Evolutionary conservation across 2,888 invertebrate genomes (phyloP).

Genomic region (Drosophila nr. medialis): DNA sequence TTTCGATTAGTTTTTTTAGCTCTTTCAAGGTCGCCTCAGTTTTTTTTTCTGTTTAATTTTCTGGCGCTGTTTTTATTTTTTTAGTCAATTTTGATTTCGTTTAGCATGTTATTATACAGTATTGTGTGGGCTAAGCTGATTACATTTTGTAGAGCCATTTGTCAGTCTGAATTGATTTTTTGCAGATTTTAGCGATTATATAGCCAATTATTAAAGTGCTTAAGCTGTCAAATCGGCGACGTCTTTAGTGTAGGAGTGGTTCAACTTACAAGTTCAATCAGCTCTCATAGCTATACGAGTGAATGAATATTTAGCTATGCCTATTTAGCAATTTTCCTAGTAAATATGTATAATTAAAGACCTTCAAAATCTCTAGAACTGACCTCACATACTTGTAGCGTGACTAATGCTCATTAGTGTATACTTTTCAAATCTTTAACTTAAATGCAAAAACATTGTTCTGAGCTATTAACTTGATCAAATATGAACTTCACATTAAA

Average conservation of each 20-base stretch:
- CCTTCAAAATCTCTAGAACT: conserved; percentile 14
- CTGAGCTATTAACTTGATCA: not conserved
- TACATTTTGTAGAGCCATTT: conserved; percentile 30
- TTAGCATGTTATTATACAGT: conserved; percentile 47
- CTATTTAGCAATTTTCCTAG: not conserved
- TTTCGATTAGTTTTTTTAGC: conserved; percentile 29
- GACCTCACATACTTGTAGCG: conserved; percentile 21
- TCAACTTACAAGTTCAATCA: conserved; percentile 5
- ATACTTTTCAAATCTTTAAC: conserved; percentile 2
- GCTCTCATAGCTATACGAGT: not conserved
- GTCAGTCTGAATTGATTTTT: conserved; percentile 20
- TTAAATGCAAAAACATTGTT: not conserved
- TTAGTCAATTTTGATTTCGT: conserved; percentile 2
- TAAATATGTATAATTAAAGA: not conserved
- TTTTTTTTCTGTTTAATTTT: conserved; percentile 44
- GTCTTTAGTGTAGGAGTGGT: not conserved
- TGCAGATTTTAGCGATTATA: conserved; percentile 22
- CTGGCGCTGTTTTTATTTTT: conserved; percentile 34
- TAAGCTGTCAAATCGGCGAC: conserved; percentile 7
- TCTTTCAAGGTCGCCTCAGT: conserved; percentile 67
- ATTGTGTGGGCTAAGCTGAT: conserved; percentile 28
- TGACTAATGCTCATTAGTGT: conserved; percentile 13
- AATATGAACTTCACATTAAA: not conserved
- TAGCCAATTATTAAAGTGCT: conserved; percentile 20
- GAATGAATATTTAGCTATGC: not conserved